Percentiles rank a stretch among this genome's conserved stretches.
phyloP scores from a whole-genome alignment of 1,140 invertebrate genomes.

The Caenorhabditis latens region DNA sequence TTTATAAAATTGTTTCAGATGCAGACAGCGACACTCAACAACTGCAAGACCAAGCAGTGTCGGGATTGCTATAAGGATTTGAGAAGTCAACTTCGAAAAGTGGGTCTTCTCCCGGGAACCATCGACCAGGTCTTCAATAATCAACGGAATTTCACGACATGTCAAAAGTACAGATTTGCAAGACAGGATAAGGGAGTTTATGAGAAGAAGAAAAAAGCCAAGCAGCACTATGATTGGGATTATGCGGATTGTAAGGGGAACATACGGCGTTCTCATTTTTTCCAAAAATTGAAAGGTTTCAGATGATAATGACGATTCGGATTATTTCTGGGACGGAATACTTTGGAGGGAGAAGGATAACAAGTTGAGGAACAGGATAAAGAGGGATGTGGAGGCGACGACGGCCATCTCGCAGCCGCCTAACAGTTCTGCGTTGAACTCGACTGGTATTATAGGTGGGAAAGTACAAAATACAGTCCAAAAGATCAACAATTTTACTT shows the following conservation, averaged over 20 bases:
- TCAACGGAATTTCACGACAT: conserved; percentile 31
- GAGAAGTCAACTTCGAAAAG: conserved; percentile 26
- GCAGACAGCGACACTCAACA: conserved; percentile 32
- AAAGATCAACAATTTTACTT: too few species aligned
- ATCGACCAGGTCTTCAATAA: conserved; percentile 39
- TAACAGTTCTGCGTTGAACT: conserved; percentile 16
- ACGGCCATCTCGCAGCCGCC: conserved; percentile 1
- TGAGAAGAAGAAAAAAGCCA: conserved; percentile 50
- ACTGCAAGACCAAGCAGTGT: conserved; percentile 49
- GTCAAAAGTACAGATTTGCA: conserved; percentile 42
- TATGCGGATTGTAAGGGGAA: conserved; percentile 23
- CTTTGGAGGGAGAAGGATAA: not conserved
- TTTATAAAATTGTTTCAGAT: not conserved
- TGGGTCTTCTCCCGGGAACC: not conserved
- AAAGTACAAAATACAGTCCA: not conserved
- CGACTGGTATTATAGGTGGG: conserved; percentile 24
- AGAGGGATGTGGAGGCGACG: conserved; percentile 14
- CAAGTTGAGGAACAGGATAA: not conserved
- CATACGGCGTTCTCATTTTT: not conserved
- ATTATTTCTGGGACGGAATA: not conserved
- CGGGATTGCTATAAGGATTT: conserved; percentile 45
- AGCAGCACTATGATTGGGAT: conserved; percentile 45
- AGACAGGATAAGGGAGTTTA: conserved; percentile 50
- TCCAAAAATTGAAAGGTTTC: conserved; percentile 20
- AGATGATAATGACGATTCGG: conserved; percentile 20